A percentile compares a stretch with the other conserved stretches of the same genome.
Conservation (phyloP, 2,797 vertebrate species). For the Thalassophryne amazonica region DNA sequence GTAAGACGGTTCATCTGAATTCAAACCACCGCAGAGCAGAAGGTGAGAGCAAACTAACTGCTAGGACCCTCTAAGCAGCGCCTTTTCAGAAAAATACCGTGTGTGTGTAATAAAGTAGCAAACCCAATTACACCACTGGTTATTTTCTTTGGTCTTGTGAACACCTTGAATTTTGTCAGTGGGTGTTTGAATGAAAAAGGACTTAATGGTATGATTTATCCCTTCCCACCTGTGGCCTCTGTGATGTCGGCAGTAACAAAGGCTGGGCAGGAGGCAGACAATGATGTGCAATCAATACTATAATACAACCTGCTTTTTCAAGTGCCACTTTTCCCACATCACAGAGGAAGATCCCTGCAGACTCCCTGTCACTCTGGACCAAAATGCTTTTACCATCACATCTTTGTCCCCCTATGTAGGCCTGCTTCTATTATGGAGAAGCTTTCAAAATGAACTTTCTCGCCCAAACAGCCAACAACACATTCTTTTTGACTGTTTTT, state of each 20-base stretch:
- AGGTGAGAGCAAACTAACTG: background rate
- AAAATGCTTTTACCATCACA: slow-evolving; percentile 37
- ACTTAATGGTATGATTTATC: slow-evolving; percentile 22
- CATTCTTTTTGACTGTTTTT: slow-evolving; percentile 38
- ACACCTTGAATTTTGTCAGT: slow-evolving; percentile 6
- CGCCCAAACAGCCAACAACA: slow-evolving; percentile 17
- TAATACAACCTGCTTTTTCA: slow-evolving; percentile 28
- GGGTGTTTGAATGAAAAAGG: slow-evolving; percentile 10
- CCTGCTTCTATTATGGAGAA: slow-evolving; percentile 2
- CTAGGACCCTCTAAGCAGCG: background rate
- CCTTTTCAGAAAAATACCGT: background rate
- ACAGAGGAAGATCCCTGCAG: slow-evolving; percentile 24
- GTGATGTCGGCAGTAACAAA: slow-evolving; percentile 27
- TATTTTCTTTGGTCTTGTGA: slow-evolving; percentile 1
- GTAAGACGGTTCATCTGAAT: slow-evolving; percentile 4
- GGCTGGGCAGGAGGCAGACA: slow-evolving; percentile 24
- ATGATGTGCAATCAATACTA: slow-evolving; percentile 41
- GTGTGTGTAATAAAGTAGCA: background rate
- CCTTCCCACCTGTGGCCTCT: slow-evolving; percentile 11
- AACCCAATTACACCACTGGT: background rate
- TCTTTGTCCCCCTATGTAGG: slow-evolving; percentile 15
- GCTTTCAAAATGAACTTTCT: slow-evolving; percentile 33
- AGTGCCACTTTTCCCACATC: slow-evolving; percentile 55
- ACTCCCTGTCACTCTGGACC: slow-evolving; percentile 14
- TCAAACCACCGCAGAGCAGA: background rate